phyloP scores from a whole-genome alignment of 1,140 invertebrate species.

The Calephelis nemesis region DNA sequence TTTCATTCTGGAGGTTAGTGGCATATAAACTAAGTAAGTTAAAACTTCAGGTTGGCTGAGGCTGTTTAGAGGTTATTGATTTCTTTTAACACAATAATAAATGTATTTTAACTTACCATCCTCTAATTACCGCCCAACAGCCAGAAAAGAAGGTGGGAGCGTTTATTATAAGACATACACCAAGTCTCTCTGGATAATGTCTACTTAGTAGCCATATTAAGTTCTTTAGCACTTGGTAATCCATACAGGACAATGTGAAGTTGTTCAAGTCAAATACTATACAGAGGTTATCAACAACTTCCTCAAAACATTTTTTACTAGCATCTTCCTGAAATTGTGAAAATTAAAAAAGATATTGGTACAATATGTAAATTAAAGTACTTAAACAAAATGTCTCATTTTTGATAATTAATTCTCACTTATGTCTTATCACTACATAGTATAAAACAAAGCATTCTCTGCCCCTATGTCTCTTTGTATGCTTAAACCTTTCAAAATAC shows the following conservation, averaged over 20 bases:
- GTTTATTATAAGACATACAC: slow-evolving; percentile 86
- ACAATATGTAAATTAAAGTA: not conserved
- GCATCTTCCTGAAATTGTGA: slow-evolving; percentile 82
- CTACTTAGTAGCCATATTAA: slow-evolving; percentile 86
- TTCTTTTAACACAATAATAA: not conserved
- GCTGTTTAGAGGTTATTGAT: too few species aligned
- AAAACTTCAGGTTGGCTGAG: too few species aligned
- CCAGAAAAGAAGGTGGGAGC: slow-evolving; percentile 85
- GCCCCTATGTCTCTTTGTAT: too few species aligned
- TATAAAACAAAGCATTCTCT: too few species aligned
- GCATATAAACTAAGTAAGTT: too few species aligned
- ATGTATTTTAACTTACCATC: slow-evolving; percentile 78
- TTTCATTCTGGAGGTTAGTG: too few species aligned
- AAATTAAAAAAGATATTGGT: slow-evolving; percentile 14
- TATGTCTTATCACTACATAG: too few species aligned
- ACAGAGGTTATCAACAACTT: slow-evolving; percentile 88
- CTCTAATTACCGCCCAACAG: slow-evolving; percentile 86
- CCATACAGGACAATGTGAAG: slow-evolving; percentile 87
- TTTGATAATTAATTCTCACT: not conserved
- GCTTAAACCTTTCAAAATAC: too few species aligned
- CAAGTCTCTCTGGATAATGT: slow-evolving; percentile 88
- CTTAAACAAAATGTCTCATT: not conserved
- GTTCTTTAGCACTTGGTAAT: slow-evolving; percentile 88
- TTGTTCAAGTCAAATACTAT: slow-evolving; percentile 88
- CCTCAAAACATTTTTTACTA: slow-evolving; percentile 87